Evolutionary conservation across 2,797 vertebrate genomes (phyloP).

Genomic region (Synanceia verrucosa): DNA sequence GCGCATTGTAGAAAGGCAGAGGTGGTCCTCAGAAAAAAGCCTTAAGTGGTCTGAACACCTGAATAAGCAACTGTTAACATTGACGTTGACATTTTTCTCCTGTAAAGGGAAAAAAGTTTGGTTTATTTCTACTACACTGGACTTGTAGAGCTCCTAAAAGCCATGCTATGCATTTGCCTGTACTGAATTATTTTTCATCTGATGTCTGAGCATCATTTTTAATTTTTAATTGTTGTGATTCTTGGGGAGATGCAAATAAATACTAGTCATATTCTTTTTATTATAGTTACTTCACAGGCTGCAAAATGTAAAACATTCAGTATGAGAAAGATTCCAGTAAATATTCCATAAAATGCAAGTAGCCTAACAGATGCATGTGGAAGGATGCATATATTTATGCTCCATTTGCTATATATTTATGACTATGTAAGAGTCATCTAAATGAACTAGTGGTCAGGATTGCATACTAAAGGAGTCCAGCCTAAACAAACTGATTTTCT

Average conservation of each 20-base stretch:
- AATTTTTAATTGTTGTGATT: no score
- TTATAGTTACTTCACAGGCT: not conserved
- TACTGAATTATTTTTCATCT: no score
- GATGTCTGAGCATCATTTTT: no score
- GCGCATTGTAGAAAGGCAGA: not conserved
- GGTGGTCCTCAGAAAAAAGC: not conserved
- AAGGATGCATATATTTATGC: slow-evolving; percentile 16
- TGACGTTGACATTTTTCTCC: not conserved
- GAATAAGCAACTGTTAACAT: not conserved
- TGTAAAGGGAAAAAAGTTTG: no score
- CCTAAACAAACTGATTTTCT: no score
- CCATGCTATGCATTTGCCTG: no score
- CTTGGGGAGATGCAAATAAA: no score
- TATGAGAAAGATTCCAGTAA: not conserved
- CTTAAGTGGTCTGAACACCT: not conserved
- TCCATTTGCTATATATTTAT: not conserved
- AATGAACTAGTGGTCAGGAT: not conserved
- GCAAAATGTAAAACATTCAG: not conserved
- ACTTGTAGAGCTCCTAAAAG: no score
- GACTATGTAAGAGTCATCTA: not conserved
- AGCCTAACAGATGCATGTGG: slow-evolving; percentile 18
- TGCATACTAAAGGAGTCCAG: no score
- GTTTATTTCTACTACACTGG: no score
- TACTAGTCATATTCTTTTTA: not conserved
- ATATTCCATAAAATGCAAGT: not conserved